These are phyloP conservation scores for Taeniopygia guttata DNA, from an alignment of 2,797 vertebrate species.

Conservation along the genomic window DNA sequence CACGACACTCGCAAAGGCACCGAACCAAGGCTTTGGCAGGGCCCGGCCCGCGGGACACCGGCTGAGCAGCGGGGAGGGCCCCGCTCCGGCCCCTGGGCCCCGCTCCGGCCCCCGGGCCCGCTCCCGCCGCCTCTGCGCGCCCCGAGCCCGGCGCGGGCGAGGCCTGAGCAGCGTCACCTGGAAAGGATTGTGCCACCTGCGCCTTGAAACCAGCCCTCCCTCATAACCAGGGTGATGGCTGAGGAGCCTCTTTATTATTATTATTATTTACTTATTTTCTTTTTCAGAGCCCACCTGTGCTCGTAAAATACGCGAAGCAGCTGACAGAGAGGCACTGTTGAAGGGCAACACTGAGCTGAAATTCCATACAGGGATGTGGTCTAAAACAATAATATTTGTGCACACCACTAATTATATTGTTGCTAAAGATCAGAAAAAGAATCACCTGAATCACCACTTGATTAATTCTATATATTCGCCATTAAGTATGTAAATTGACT, in stretches of 20 bases:
- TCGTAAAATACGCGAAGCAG: neutral
- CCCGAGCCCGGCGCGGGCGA: no score
- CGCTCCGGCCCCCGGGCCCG: neutral
- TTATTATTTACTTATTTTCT: neutral
- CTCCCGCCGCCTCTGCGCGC: neutral
- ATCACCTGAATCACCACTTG: neutral
- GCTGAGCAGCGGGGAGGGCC: neutral
- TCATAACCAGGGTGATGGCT: neutral
- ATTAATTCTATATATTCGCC: neutral
- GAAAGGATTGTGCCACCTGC: neutral
- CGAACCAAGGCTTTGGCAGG: neutral
- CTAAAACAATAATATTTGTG: neutral
- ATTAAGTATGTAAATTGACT: neutral
- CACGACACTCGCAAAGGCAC: rapidly evolving
- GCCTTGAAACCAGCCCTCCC: neutral
- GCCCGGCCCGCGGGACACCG: neutral
- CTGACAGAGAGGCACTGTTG: no score
- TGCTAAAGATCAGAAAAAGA: neutral
- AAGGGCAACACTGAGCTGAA: neutral
- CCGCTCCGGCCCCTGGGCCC: no score
- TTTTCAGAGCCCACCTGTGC: neutral
- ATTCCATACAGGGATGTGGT: neutral
- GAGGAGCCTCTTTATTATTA: neutral
- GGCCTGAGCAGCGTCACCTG: neutral
- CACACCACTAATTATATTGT: neutral